Conservation (phyloP, 2,113 vertebrate species). For the Mionectes macconnelli region DNA sequence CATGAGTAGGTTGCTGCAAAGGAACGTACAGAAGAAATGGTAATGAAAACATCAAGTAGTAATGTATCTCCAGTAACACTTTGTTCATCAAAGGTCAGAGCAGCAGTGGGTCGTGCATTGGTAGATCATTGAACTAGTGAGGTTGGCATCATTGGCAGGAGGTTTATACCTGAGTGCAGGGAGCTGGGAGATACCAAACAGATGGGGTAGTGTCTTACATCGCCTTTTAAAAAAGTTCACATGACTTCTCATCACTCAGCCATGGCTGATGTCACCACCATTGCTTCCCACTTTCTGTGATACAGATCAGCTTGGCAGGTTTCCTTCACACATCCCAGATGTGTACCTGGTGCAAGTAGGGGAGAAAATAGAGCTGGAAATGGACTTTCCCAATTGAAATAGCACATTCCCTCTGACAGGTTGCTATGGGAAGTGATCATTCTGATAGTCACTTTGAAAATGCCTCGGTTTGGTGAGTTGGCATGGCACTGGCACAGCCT, state of each 20-base stretch:
- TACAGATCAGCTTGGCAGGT: neutral
- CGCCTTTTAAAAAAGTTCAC: neutral
- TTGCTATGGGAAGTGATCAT: neutral
- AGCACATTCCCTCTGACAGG: neutral
- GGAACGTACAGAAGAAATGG: neutral
- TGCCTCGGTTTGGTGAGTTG: neutral
- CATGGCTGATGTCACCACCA: neutral
- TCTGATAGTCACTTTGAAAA: neutral
- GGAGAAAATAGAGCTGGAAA: neutral
- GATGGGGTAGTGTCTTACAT: neutral
- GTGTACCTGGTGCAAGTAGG: neutral
- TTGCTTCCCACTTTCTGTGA: neutral
- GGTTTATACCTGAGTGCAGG: neutral
- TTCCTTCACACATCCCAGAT: neutral
- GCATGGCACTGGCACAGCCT: neutral
- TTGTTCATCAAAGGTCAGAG: neutral
- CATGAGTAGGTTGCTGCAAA: neutral
- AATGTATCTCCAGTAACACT: neutral
- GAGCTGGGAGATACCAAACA: neutral
- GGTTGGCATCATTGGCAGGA: neutral
- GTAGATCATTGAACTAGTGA: neutral
- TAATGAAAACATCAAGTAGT: neutral
- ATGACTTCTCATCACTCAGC: neutral
- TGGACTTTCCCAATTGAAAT: neutral
- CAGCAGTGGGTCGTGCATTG: neutral